These are phyloP conservation scores for Cerastis rubricosa DNA, from an alignment of 2,888 invertebrate genomes.

Conservation along the genomic window DNA sequence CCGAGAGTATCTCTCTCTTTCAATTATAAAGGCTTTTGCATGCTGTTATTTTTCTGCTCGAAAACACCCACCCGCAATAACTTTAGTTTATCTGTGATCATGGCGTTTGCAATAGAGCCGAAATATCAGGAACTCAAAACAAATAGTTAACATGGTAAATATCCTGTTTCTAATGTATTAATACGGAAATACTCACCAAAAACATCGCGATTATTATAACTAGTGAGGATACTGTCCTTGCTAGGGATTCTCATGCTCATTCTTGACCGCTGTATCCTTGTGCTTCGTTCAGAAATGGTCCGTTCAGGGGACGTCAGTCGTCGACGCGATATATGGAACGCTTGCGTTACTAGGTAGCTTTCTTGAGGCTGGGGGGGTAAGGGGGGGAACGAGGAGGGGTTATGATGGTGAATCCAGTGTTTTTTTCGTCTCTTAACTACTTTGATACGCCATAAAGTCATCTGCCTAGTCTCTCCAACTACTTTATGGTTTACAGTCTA, in stretches of 20 bases:
- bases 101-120: no score
- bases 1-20: no score
- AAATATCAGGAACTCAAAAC: no score
- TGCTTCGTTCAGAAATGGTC: constrained; percentile 67
- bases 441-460: background rate
- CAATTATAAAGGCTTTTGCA: no score
- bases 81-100: no score
- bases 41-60: no score
- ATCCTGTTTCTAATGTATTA: no score
- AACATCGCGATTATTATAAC: constrained; percentile 57
- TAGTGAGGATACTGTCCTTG: constrained; percentile 64
- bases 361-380: constrained; percentile 79
- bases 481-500: no score
- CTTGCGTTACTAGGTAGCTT: constrained; percentile 82
- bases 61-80: no score
- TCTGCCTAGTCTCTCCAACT: background rate
- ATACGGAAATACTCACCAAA: constrained; percentile 42
- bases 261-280: constrained; percentile 74
- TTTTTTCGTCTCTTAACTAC: no score
- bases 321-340: constrained; percentile 73
- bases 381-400: background rate
- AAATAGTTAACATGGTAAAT: no score
- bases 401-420: background rate
- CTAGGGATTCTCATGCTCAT: constrained; percentile 73
- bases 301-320: constrained; percentile 70